phyloP scores from a whole-genome alignment of 92 coral and sea anemone species.

The Plumapathes pennacea region DNA sequence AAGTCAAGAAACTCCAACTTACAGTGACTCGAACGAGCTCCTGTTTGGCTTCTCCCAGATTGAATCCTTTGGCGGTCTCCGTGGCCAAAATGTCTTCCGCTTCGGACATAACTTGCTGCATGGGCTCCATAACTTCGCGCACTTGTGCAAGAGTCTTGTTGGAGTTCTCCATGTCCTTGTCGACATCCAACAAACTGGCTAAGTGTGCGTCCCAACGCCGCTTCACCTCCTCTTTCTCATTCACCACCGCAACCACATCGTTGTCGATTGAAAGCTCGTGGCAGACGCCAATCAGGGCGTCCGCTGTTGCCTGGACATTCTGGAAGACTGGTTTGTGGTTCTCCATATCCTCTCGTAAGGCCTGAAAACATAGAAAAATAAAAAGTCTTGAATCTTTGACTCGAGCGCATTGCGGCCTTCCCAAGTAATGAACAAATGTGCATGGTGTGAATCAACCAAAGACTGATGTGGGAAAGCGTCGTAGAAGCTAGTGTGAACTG shows the following conservation, averaged over 20 bases:
- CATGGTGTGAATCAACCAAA: no score
- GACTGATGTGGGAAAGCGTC: no score
- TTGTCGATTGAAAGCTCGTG: conserved; percentile 78
- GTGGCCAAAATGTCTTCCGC: conserved; percentile 81
- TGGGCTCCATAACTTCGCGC: conserved; percentile 76
- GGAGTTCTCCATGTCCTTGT: conserved; percentile 72
- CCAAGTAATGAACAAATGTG: no score
- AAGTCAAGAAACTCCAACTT: conserved; percentile 7
- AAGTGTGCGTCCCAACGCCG: conserved; percentile 76
- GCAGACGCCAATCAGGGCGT: conserved; percentile 71
- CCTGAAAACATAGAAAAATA: conserved; percentile 24
- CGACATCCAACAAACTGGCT: conserved; percentile 63
- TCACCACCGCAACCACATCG: conserved; percentile 73
- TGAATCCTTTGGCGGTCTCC: conserved; percentile 72
- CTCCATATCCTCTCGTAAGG: conserved; percentile 66
- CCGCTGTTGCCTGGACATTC: conserved; percentile 56
- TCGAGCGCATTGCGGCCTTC: no score
- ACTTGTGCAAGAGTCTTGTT: conserved; percentile 83
- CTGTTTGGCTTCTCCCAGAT: conserved; percentile 70
- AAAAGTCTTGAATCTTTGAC: no score
- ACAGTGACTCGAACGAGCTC: conserved; percentile 81
- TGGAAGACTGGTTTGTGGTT: conserved; percentile 75
- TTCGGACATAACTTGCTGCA: conserved; percentile 82
- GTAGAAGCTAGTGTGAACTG: no score
- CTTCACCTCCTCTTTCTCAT: conserved; percentile 75